Conservation (phyloP, 2,888 invertebrate genomes). For the Scaptomyza tumidula region DNA sequence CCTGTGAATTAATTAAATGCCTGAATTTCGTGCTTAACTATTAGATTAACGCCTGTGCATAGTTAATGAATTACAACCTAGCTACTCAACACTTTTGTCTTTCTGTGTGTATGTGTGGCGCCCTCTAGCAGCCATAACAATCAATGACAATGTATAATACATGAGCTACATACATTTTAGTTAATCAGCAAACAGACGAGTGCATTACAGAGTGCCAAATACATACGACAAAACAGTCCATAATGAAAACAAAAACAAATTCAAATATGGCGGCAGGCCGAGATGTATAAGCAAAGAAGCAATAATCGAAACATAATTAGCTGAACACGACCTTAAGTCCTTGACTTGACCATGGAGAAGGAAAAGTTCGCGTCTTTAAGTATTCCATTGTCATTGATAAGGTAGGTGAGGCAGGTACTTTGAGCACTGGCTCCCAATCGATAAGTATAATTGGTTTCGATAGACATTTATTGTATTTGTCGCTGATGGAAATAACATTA, state of each 20-base stretch:
- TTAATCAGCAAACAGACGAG: no score
- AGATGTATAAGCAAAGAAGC: no score
- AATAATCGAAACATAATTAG: no score
- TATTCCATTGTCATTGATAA: no score
- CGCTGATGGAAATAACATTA: slow-evolving; percentile 30
- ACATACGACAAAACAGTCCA: no score
- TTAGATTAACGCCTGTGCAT: slow-evolving; percentile 28
- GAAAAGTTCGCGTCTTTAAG: no score
- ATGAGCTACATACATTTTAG: no score
- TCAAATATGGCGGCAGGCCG: no score
- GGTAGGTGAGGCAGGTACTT: slow-evolving; percentile 1
- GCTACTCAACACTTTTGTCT: slow-evolving; percentile 8
- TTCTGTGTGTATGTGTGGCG: background rate
- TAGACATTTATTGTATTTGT: background rate
- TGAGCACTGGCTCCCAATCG: background rate
- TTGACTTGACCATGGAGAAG: no score
- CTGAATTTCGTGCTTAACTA: slow-evolving; percentile 42
- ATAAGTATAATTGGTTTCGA: slow-evolving; percentile 14
- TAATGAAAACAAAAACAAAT: no score
- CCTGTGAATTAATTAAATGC: slow-evolving; percentile 41
- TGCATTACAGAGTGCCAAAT: no score
- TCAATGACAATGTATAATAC: background rate
- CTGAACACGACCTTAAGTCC: no score
- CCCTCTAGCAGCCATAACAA: slow-evolving; percentile 5
- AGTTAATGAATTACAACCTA: slow-evolving; percentile 20